Base-by-base conservation (phyloP, 2,888 invertebrate genomes). In the Fissipunctia ypsillon region DNA sequence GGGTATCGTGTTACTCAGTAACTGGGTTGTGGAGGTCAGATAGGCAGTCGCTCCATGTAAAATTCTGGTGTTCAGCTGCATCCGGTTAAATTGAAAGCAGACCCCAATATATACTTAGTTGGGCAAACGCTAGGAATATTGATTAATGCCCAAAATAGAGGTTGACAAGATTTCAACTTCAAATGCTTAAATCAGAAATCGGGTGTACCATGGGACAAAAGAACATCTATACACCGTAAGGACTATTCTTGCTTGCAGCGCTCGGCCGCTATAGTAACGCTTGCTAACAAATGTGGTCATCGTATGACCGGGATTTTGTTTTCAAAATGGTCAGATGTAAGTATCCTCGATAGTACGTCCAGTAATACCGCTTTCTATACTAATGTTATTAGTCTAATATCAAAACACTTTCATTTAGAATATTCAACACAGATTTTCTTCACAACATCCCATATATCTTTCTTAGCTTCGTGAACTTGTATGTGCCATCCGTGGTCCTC, bases 381-480 rank as follows among this genome's bases (percentile, higher is more conserved):
- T 35, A 43, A 43, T 9, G 3, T 43, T 25, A 25, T 22, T 35
- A 31, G 22, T 35, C 19, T 45, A 16, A 22, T 2, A 35, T 69
- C 7, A n/a, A 41, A 64, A 22, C 45, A 35, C 14, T 45, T 28
- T 45, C 2, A 66, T 38, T 57, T 41, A 12, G 4, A 50, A 64
- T 64, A 64, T 35, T n/a, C 14, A 45, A 38, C 6, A 31, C 6
- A 50, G 4, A 25, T 38, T 41, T 48, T 41, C 22, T 71, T 71
- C 52, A 71, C 22, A 81, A n/a, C 31, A 76, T 31, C 19, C 25
- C 54, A 35, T 77, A 81, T 2, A 70, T 1, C 28, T 56, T 76
- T 16, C 54, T 79, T 6, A 70, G 4, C 61, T 67, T 80, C 16
- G 69, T 54, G 35, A 80, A 72, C 9, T 35, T 82, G 31, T 82